These are phyloP conservation scores for Pseudocheirus occidentalis DNA, from an alignment of 2,797 vertebrate genomes.

Conservation along the genomic window DNA sequence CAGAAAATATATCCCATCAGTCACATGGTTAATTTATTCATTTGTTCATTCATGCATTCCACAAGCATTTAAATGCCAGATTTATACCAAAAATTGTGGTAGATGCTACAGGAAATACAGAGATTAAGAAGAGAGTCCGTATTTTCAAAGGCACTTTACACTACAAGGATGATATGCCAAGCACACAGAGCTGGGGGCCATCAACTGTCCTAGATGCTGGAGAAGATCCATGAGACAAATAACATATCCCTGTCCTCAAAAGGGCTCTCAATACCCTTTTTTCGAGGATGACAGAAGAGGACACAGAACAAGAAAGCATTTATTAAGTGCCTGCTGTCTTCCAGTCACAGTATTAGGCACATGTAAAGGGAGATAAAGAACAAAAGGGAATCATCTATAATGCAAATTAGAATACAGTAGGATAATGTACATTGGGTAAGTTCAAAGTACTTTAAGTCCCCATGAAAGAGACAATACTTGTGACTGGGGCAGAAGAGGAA, in stretches of 20 bases:
- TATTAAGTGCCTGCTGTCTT: background rate
- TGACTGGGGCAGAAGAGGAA: background rate
- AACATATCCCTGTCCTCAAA: background rate
- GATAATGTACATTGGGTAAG: background rate
- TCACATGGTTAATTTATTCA: background rate
- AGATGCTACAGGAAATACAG: background rate
- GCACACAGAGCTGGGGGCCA: background rate
- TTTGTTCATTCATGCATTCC: background rate
- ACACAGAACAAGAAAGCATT: background rate
- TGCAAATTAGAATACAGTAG: background rate
- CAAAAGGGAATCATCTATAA: background rate
- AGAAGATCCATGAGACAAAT: background rate
- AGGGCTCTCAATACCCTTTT: background rate
- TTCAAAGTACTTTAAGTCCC: background rate
- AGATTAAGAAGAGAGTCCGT: background rate
- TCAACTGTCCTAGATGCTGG: background rate
- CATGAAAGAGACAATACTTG: background rate
- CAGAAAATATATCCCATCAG: background rate
- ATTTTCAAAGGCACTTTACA: background rate
- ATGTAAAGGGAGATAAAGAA: background rate
- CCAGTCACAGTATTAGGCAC: background rate
- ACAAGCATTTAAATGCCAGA: background rate
- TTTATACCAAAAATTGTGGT: background rate
- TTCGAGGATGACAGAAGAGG: background rate
- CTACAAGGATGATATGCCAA: background rate